These are phyloP conservation scores for Nematopogon swammerdamellus DNA, from an alignment of 2,888 invertebrate species.

Conservation along the genomic window DNA sequence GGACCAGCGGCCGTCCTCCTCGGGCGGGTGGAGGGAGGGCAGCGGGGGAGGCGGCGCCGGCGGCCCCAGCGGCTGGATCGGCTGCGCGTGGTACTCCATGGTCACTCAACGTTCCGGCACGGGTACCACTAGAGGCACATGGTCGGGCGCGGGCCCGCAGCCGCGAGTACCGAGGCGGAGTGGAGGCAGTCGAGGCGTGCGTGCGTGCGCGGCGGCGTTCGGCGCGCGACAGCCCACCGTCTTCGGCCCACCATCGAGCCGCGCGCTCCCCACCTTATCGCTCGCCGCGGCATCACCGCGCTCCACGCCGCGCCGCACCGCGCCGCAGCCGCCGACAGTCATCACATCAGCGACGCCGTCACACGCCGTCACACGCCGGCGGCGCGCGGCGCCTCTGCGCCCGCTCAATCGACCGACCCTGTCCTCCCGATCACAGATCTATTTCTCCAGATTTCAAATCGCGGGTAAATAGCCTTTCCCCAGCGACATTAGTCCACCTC, in stretches of 20 bases:
- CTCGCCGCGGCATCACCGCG: conserved; percentile 11
- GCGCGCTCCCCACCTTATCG: conserved; percentile 14
- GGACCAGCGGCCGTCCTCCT: conserved; percentile 65
- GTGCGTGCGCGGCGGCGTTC: conserved; percentile 19
- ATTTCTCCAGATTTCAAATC: too few relatives aligned
- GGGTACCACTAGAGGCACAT: not conserved
- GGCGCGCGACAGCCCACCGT: conserved; percentile 16
- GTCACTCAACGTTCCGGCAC: not conserved
- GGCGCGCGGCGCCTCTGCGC: conserved; percentile 37
- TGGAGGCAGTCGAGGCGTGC: conserved; percentile 13
- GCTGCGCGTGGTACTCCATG: conserved; percentile 49
- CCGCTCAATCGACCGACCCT: too few relatives aligned
- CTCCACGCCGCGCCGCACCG: conserved; percentile 20
- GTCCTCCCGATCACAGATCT: too few relatives aligned
- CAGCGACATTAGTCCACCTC: too few relatives aligned
- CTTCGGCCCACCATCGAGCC: conserved; percentile 24
- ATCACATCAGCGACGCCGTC: conserved; percentile 16
- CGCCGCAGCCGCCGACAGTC: conserved; percentile 40
- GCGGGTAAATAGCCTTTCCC: too few relatives aligned
- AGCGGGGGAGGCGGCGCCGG: conserved; percentile 64
- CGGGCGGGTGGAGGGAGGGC: conserved; percentile 60
- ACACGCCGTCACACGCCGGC: too few relatives aligned
- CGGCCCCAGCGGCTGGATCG: conserved; percentile 46
- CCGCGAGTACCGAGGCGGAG: conserved; percentile 16
- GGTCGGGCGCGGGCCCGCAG: not conserved